A percentile compares a stretch with the other conserved stretches of the same genome.
These are phyloP conservation scores for Neopelma chrysocephalum DNA, from an alignment of 2,797 vertebrate species.

Conservation along the genomic window DNA sequence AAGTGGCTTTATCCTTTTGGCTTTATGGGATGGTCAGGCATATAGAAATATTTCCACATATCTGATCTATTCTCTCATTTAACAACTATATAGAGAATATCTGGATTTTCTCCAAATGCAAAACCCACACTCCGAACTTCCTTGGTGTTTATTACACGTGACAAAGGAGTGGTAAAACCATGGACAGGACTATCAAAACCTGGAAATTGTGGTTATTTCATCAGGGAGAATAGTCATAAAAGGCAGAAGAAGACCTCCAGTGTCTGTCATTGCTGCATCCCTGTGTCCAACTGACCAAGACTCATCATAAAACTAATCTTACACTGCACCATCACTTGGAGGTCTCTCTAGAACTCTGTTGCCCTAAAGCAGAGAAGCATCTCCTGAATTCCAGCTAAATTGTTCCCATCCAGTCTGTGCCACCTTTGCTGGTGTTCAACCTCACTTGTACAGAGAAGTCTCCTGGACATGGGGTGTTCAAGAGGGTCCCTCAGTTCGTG, in stretches of 20 bases:
- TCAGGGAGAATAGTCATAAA: background rate
- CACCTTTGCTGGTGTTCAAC: background rate
- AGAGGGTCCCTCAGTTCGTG: background rate
- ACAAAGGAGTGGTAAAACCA: background rate
- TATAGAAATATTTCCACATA: background rate
- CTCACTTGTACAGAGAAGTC: background rate
- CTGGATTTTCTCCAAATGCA: background rate
- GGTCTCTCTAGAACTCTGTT: background rate
- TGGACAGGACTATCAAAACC: background rate
- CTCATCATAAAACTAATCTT: background rate
- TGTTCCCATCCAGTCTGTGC: background rate
- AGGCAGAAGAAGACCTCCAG: background rate
- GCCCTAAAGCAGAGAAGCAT: background rate
- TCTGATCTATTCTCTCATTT: background rate
- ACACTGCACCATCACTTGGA: background rate
- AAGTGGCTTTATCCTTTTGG: background rate
- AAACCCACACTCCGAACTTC: background rate
- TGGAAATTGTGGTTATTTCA: background rate
- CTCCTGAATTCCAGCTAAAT: background rate
- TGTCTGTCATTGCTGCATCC: background rate
- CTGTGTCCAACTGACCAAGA: background rate
- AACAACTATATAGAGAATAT: background rate
- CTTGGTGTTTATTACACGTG: background rate
- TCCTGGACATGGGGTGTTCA: background rate
- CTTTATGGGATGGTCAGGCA: background rate